These are phyloP conservation scores for Strigops habroptila DNA, from an alignment of 2,113 vertebrate genomes.

Conservation along the genomic window DNA sequence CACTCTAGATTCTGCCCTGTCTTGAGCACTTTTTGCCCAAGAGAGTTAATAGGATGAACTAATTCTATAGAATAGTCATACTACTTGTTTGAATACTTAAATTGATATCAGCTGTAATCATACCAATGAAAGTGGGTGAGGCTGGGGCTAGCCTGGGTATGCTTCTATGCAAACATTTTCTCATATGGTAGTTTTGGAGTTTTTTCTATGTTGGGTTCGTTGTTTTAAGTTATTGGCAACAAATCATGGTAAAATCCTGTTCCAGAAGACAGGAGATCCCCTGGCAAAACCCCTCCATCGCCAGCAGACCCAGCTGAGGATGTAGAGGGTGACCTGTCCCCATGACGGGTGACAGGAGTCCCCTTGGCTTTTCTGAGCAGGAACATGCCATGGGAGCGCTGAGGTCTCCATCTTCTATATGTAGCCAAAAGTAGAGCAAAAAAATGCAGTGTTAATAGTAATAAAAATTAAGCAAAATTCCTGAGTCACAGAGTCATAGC, in stretches of 20 bases:
- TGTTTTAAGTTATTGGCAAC: neutral
- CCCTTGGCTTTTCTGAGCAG: neutral
- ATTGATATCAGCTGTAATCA: neutral
- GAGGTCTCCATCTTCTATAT: accelerated
- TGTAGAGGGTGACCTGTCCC: neutral
- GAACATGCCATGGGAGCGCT: neutral
- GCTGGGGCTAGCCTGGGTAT: neutral
- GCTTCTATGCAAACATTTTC: neutral
- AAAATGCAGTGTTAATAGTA: neutral
- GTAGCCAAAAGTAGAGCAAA: neutral
- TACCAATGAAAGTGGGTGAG: neutral
- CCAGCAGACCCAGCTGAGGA: neutral
- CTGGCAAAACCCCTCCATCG: neutral
- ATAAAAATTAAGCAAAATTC: neutral
- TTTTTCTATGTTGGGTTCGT: accelerated
- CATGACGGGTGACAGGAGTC: neutral
- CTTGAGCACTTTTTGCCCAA: neutral
- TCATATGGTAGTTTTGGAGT: neutral
- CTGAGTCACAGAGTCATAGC: neutral
- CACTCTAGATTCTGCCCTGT: neutral
- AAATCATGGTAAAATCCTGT: neutral
- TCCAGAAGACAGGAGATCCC: neutral
- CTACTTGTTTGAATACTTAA: neutral
- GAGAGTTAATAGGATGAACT: neutral
- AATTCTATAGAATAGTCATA: neutral